A percentile compares a stretch with the other conserved stretches of the same genome.
phyloP scores from a whole-genome alignment of 2,888 invertebrate genomes.

The Spilosoma lubricipeda region DNA sequence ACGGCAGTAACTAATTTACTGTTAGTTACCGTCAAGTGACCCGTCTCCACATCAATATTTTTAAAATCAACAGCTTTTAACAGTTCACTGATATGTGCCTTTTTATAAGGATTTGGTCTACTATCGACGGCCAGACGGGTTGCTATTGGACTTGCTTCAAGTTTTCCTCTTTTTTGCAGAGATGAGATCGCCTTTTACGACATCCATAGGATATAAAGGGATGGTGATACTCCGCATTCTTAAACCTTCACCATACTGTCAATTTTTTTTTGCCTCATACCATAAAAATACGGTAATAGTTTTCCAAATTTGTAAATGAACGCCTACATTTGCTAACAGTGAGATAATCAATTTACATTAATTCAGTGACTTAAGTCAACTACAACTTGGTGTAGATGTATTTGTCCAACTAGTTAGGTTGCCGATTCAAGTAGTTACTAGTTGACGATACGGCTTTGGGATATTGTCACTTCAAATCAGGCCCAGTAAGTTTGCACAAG shows the following conservation, averaged over 20 bases:
- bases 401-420: constrained; percentile 15
- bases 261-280: too few species aligned
- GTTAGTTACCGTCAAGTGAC: too few species aligned
- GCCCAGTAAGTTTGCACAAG: constrained; percentile 33
- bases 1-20: too few species aligned
- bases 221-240: too few species aligned
- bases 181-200: too few species aligned
- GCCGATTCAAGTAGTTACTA: constrained; percentile 40
- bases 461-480: constrained; percentile 47
- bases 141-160: too few species aligned
- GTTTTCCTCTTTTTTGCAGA: too few species aligned
- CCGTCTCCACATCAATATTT: background rate
- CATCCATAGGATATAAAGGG: too few species aligned
- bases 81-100: too few species aligned
- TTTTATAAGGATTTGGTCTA: too few species aligned
- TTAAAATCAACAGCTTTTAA: background rate
- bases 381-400: constrained; percentile 5
- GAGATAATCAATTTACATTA: background rate
- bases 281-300: background rate
- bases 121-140: too few species aligned
- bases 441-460: constrained; percentile 39
- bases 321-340: background rate
- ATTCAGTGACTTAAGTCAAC: constrained; percentile 13
- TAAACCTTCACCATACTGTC: background rate
- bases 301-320: background rate